These are phyloP conservation scores for Hermaeophaga mercurialis DNA, from an alignment of 2,888 invertebrate genomes.

Conservation along the genomic window DNA sequence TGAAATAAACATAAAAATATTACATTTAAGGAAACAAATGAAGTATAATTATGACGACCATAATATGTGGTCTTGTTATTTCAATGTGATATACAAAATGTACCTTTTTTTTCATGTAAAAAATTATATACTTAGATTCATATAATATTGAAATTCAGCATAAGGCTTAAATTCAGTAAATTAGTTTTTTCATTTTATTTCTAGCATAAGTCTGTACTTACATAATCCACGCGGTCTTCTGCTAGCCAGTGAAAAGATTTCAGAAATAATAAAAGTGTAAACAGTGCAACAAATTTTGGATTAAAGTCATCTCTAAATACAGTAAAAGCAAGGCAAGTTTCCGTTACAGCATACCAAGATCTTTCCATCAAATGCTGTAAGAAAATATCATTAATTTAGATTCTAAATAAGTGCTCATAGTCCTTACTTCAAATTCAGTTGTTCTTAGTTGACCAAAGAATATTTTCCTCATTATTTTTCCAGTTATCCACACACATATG, in stretches of 20 bases:
- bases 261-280: conserved; percentile 92
- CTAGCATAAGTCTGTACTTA: conserved; percentile 63
- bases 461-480: conserved; percentile 88
- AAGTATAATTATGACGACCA: no score
- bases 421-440: conserved; percentile 90
- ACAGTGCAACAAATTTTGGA: conserved; percentile 96
- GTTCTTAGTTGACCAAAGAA: conserved; percentile 95
- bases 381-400: conserved; percentile 3
- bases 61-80: no score
- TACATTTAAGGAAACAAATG: no score
- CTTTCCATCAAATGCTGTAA: conserved; percentile 93
- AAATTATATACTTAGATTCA: no score
- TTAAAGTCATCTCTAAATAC: conserved; percentile 99
- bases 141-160: no score
- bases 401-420: neutral
- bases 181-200: no score
- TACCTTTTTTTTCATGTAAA: no score
- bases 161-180: no score
- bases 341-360: conserved; percentile 99
- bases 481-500: conserved; percentile 89
- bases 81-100: no score
- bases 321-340: conserved; percentile 98
- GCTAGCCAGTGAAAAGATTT: conserved; percentile 99
- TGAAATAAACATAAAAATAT: no score
- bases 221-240: conserved; percentile 98